Base-by-base conservation (phyloP, 2,797 vertebrate genomes). In the Holocentrus rufus region DNA sequence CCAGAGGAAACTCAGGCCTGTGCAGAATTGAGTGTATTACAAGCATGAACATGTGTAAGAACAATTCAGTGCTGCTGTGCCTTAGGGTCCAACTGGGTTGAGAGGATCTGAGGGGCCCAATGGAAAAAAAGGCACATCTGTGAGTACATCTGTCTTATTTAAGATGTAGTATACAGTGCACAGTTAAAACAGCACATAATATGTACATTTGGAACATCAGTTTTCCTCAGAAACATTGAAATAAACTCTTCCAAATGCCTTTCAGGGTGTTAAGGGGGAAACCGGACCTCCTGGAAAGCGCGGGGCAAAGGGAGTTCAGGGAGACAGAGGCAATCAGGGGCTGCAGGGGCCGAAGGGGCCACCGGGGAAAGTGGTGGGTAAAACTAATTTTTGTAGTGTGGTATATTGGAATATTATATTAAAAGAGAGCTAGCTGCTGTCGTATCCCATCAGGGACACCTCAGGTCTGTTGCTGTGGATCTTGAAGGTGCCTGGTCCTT, bases 191-290 rank as follows among this genome's bases (percentile, higher is more conserved):
- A 3, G 13, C 13, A 15, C 17, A 7, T 57, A 57, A 34, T 57
- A 56, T 59, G 27, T 15, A 22, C 3, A 49, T 11, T 44, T n/a
- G 18, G 4, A 52, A 47, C 8, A 42, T 13, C 49, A 34, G n/a
- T 44, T 13, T 34, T 27, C 58, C 8, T 39, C 47, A 20, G 0
- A 52, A 11, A 39, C 22, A 18, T 34, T 22, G 44, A 72, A 34
- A 49, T 0, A 13, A 44, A 46, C 62, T 44, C 7, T 39, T 52
- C 77, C 17, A 31, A 47, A 44, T 67, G 7, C 2, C 34, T 83
- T 85, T 71, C 53, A 95, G 94, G 93, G 93, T 65, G 84, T 91
- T 17, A 92, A 87, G 34, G 94, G 93, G 17, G 77, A 52, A 15
- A 42, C 18, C 10, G 93, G 92, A 13, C 42, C 57, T 57, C 22